Evolutionary conservation across 2,888 invertebrate species (phyloP), one percentile per base, ranked within the genome.

Genomic region (Eupithecia centaureata): DNA sequence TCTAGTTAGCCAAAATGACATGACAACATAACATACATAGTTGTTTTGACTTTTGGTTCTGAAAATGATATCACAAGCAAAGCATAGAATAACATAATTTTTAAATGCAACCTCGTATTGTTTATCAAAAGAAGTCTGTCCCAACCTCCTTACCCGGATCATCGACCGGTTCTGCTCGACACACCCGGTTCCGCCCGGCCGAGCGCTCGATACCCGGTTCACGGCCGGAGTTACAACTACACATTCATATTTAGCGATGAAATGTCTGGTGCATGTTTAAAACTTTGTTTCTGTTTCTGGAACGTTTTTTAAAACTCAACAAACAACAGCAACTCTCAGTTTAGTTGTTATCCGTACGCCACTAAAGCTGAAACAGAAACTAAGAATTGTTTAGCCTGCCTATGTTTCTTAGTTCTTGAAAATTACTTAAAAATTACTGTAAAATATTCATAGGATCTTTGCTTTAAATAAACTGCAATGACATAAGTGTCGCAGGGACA

Each of bases 161-260:
- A 70, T 68, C 64, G 69, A 71, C 54, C 54, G 42, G 69, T 64
- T 64, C 52, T 61, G 73, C 15, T 66, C 69, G 67, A 63, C 65
- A 65, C 68, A 66, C 72, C 73, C 73, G 74, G 63, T 68, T 67
- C 60, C 72, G 66, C 65, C 62, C 73, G 72, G 69, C 54, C 61
- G 67, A 61, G 27, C 63, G 72, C 70, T 72, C 75, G 72, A 72
- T 73, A 75, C 72, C 75, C 73, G 71, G 75, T 67, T 70, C 69
- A 73, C 68, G 73, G 72, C 71, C 73, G 75, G 70, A 56, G 52
- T n/a, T 32, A 8, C 51, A 68, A 65, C 59, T 67, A 62, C 59
- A 71, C 66, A 61, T 68, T 63, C 33, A 63, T 63, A 57, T 52
- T 52, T 25, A 5, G 27, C 15, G 2, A 52, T 15, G 52, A 15